These are phyloP conservation scores for Pollenia amentaria DNA, from an alignment of 2,888 invertebrate species.

Conservation along the genomic window DNA sequence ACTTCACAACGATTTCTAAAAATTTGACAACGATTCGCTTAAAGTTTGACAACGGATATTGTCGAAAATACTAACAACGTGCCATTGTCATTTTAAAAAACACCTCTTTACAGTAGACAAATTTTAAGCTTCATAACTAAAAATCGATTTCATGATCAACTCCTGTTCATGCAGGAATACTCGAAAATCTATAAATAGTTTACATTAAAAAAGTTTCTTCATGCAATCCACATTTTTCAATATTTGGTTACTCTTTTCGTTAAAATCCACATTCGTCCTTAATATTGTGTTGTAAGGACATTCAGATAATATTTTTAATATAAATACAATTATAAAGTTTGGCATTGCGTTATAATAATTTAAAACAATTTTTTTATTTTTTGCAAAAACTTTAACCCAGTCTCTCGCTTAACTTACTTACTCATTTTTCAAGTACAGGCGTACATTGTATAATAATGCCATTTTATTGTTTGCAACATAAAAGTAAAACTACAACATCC, in stretches of 20 bases:
- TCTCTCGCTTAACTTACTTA: not conserved
- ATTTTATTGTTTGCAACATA: constrained; percentile 18
- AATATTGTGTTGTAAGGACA: constrained; percentile 12
- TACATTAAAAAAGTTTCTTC: no score
- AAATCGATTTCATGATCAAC: no score
- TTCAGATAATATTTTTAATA: constrained; percentile 14
- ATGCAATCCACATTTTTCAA: no score
- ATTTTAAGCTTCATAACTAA: no score
- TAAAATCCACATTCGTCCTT: not conserved
- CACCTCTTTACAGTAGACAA: no score
- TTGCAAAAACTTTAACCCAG: not conserved
- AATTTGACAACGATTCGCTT: no score
- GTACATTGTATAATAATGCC: constrained; percentile 9
- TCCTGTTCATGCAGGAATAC: no score
- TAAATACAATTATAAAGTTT: constrained; percentile 57
- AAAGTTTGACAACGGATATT: no score
- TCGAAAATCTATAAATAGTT: no score
- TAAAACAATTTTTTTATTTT: constrained; percentile 12
- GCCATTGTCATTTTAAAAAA: no score
- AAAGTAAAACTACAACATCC: not conserved
- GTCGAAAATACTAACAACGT: no score
- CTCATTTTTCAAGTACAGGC: not conserved
- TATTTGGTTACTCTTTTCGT: not conserved
- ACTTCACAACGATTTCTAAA: no score
- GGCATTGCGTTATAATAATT: constrained; percentile 48